Percentiles rank a stretch among this genome's conserved stretches.
Evolutionary conservation across 1,140 invertebrate species (phyloP).

Genomic region (Sitobion miscanthi): DNA sequence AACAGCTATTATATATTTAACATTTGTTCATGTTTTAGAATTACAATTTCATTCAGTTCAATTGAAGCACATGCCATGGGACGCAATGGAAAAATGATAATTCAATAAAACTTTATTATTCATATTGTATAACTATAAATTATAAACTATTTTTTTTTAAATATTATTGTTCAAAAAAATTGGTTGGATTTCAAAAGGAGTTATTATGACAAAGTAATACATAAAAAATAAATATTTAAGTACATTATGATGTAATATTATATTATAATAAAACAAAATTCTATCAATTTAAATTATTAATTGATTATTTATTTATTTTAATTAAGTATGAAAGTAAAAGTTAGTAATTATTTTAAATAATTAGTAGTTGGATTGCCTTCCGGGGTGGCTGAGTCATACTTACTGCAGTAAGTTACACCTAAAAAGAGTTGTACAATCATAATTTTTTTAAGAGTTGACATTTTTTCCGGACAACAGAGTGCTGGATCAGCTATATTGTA

Average conservation of each 20-base stretch:
- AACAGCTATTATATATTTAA: not conserved
- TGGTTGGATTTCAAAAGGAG: not conserved
- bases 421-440: too few species aligned
- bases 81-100: not conserved
- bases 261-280: not conserved
- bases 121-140: not conserved
- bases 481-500: too few species aligned
- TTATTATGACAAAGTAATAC: not conserved
- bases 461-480: too few species aligned
- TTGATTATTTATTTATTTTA: slow-evolving; percentile 1
- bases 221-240: not conserved
- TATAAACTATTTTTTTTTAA: not conserved
- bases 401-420: too few species aligned
- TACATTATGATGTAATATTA: not conserved
- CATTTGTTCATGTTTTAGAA: slow-evolving; percentile 35
- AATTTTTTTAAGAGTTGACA: too few species aligned
- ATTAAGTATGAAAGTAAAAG: not conserved
- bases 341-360: not conserved
- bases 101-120: slow-evolving; percentile 25
- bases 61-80: not conserved
- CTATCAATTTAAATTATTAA: not conserved
- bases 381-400: too few species aligned
- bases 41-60: slow-evolving; percentile 17
- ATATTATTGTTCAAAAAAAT: not conserved
- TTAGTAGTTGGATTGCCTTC: too few species aligned